These are phyloP conservation scores for Epizoanthus illoricatus DNA, from an alignment of 92 coral and sea anemone species.

Conservation along the genomic window DNA sequence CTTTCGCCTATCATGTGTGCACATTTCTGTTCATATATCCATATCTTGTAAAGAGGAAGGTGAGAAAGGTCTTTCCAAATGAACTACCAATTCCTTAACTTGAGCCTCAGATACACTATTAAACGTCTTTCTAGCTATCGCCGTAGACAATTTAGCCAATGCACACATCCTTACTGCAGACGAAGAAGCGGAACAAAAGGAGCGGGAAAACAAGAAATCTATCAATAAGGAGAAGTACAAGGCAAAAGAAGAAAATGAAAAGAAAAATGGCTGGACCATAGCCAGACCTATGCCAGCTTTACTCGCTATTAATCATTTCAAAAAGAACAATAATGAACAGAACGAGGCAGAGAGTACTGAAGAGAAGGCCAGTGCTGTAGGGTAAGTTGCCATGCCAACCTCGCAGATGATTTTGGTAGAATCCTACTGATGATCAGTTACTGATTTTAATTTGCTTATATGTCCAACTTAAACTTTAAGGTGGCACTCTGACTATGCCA, in stretches of 20 bases:
- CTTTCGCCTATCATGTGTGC: too few relatives aligned
- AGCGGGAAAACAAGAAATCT: slow-evolving; percentile 61
- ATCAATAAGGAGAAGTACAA: slow-evolving; percentile 53
- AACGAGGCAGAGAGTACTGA: slow-evolving; percentile 14
- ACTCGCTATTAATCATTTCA: slow-evolving; percentile 52
- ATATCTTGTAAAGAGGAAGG: too few relatives aligned
- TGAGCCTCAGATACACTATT: slow-evolving; percentile 78
- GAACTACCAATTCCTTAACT: slow-evolving; percentile 45
- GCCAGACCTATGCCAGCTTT: slow-evolving; percentile 61
- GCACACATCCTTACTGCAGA: slow-evolving; percentile 95
- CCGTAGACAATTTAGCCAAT: slow-evolving; percentile 98
- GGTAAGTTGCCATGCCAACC: background rate
- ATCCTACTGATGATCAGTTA: too few relatives aligned
- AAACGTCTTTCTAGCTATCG: slow-evolving; percentile 96
- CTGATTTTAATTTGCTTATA: too few relatives aligned
- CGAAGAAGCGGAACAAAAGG: slow-evolving; percentile 82
- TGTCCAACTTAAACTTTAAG: too few relatives aligned
- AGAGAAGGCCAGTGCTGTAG: background rate
- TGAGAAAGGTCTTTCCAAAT: too few relatives aligned
- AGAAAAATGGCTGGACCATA: slow-evolving; percentile 56
- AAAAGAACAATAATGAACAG: slow-evolving; percentile 30
- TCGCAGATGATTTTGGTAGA: too few relatives aligned
- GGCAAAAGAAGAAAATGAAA: slow-evolving; percentile 20
- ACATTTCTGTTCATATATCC: too few relatives aligned
- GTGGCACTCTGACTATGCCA: too few relatives aligned